These are phyloP conservation scores for Rhea americana DNA, from an alignment of 2,113 vertebrate genomes.

Conservation along the genomic window DNA sequence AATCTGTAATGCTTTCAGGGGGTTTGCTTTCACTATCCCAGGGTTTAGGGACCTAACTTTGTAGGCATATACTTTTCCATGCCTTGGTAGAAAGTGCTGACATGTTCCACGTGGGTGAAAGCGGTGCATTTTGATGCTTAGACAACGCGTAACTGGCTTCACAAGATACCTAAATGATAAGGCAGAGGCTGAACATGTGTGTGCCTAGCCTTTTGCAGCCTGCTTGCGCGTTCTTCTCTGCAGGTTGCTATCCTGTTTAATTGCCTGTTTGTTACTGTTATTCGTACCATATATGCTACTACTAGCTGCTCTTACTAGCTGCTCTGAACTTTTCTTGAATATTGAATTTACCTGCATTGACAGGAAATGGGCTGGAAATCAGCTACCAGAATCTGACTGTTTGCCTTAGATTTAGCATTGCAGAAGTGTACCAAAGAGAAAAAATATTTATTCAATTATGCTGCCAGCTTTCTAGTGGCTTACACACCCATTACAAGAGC, in stretches of 20 bases:
- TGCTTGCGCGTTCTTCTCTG: not conserved
- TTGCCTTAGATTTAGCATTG: not conserved
- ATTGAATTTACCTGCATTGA: not conserved
- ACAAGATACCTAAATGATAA: not conserved
- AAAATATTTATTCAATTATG: not conserved
- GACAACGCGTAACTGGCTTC: not conserved
- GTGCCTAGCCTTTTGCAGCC: not conserved
- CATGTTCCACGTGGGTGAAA: not conserved
- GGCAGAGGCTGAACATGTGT: not conserved
- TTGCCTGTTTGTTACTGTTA: not conserved
- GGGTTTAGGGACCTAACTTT: not conserved
- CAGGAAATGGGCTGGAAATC: not conserved
- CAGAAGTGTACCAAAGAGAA: not conserved
- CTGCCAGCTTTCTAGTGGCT: conserved; percentile 11
- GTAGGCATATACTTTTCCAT: not conserved
- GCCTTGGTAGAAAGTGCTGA: not conserved
- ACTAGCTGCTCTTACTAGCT: not conserved
- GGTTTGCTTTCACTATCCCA: not conserved
- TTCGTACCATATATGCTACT: not conserved
- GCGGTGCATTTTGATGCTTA: not conserved
- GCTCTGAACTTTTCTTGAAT: not conserved
- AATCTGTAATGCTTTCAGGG: not conserved
- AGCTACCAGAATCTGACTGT: not conserved
- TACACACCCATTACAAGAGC: conserved; percentile 5
- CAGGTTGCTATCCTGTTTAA: not conserved